Evolutionary conservation across 1,140 invertebrate species (phyloP), one percentile per base, ranked within the genome.

Genomic region (Diuraphis noxia): DNA sequence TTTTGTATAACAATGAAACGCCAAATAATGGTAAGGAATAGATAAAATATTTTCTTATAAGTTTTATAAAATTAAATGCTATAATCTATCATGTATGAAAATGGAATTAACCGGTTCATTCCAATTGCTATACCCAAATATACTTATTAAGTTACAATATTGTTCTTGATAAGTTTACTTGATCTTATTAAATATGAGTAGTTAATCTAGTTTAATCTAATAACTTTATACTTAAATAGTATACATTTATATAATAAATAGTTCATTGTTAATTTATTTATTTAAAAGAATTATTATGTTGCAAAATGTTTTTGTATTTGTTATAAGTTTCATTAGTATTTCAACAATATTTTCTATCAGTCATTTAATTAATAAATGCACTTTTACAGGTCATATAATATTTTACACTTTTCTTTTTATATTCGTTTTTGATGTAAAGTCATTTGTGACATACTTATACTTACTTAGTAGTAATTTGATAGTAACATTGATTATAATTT

Each of bases 1-100:
- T 98, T 99, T 94, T 98, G 98, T 94, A 97, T 99, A 93, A 99
- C 99, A 86, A 99, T 99, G 99, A 99, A 99, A 94, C 96, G 98
- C 93, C 99, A 99, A 96, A 99, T 99, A 93, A 99, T 97, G 96
- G 98, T 99, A 95, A 95, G 94, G 92, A 38, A 56, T 82, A n/a
- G 13, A 17, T 72, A 5, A n/a, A n/a, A 63, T 72, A 72, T 72
- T 72, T 63, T 63, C 2, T 52, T 9, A 25, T 52, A 52, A 7
- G 7, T 52, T 7, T 52, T 9, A 9, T 56, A 30, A 30, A 56
- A 56, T 56, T 56, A 56, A 30, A 56, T 56, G 3, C 30, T 56
- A 34, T n/a, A n/a, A 0, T 72, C 13, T 72, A 13, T 72, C 56
- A n/a, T n/a, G 13, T 9, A 34, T 72, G 30, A n/a, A 0, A 17